Base-by-base conservation (phyloP, 2,113 vertebrate species). In the Mesoclemmys tuberculata region DNA sequence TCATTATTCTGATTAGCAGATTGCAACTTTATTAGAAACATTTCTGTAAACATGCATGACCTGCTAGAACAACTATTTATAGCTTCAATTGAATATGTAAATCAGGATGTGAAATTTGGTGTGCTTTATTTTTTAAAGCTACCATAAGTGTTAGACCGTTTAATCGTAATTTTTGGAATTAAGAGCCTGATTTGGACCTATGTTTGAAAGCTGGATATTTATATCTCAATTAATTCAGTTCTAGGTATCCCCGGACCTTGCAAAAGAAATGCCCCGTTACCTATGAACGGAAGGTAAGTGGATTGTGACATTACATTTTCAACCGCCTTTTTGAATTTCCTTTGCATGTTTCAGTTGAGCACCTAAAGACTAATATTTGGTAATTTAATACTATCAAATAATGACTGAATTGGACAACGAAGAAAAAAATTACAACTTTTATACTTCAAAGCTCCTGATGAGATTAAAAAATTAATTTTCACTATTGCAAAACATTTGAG, bases 391-490 rank as follows among this genome's bases (percentile, higher is more conserved):
- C 78, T 91, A 41, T 74, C 80, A 85, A 55, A 90, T 51, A 77
- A 52, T 44, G 10, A 9, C 24, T 35, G 68, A 1, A 90, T 91
- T 0, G 68, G 92, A 78, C 3, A 18, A 2, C 74, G 84, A 80
- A 84, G 92, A 0, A 2, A 90, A 27, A 91, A 91, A 92, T 88
- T 35, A 22, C 81, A 1, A 2, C 90, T 96, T 96, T 68, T 71
- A 8, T 79, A 96, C 92, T 81, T 89, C 92, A 94, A 92, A 96
- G 85, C 88, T 84, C 27, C 24, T 61, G 81, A 90, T 84, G 85
- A 93, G 92, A 79, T 80, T 54, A 58, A 90, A 19, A 38, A 3
- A 52, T 52, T 22, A 1, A 75, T 77, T 92, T 93, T 80, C 52
- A 90, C 2, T 80, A 81, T 58, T 64, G 56, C 90, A 91, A 95